Conservation (phyloP, 2,113 vertebrate genomes). For the Oreochromis tanganicae region DNA sequence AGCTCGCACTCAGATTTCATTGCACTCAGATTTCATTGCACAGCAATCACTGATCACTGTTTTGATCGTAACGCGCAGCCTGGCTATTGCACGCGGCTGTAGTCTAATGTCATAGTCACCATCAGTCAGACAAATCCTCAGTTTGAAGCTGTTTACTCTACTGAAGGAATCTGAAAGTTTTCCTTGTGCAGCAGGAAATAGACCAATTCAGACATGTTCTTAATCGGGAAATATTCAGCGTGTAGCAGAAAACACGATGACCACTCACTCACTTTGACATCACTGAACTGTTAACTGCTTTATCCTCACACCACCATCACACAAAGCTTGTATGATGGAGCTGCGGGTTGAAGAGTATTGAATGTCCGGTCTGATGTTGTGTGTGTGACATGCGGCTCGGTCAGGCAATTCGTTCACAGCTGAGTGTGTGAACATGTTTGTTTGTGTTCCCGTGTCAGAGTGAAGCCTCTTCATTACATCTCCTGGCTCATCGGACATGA, state of each 20-base stretch:
- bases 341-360: not conserved
- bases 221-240: not conserved
- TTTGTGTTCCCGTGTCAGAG: slow-evolving; percentile 65
- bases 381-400: rapidly evolving
- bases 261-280: not conserved
- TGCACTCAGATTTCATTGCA: not conserved
- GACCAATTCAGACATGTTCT: not conserved
- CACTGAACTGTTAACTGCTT: not conserved
- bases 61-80: not conserved
- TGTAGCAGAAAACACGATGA: not conserved
- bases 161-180: not conserved
- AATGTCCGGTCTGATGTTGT: rapidly evolving
- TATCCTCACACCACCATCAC: not conserved
- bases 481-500: slow-evolving; percentile 97
- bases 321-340: not conserved
- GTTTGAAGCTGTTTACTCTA: not conserved
- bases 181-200: not conserved
- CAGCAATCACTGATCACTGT: not conserved
- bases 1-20: not conserved
- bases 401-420: not conserved
- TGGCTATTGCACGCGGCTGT: not conserved
- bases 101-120: not conserved
- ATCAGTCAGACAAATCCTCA: not conserved
- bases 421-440: not conserved
- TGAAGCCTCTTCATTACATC: slow-evolving; percentile 95